These are phyloP conservation scores for Triplophysa dalaica DNA, from an alignment of 2,113 vertebrate genomes.

Conservation along the genomic window DNA sequence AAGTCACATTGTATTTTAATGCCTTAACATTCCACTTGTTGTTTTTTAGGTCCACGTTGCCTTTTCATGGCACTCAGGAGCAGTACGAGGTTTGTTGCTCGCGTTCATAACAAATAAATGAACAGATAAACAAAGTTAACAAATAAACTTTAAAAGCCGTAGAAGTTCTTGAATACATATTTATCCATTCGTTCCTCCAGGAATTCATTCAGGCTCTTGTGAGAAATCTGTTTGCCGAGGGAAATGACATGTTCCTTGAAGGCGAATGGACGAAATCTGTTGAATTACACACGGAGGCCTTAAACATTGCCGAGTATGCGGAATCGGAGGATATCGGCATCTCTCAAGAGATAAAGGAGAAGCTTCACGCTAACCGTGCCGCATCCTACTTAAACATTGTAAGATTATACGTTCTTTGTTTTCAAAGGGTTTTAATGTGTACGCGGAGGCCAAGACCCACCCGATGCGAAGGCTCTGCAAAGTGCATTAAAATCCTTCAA, in stretches of 20 bases:
- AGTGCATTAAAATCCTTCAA: too few species aligned
- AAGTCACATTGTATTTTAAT: too few species aligned
- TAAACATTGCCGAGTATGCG: slow-evolving; percentile 91
- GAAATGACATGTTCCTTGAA: slow-evolving; percentile 90
- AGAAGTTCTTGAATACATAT: background rate
- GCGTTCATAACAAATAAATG: background rate
- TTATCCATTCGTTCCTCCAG: slow-evolving; percentile 60
- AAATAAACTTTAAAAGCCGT: too few species aligned
- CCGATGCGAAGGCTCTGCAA: too few species aligned
- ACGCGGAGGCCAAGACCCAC: too few species aligned
- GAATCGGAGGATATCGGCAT: slow-evolving; percentile 88
- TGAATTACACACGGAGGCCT: slow-evolving; percentile 89
- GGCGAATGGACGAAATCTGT: slow-evolving; percentile 84
- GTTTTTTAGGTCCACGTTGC: slow-evolving; percentile 85
- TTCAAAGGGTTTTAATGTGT: too few species aligned
- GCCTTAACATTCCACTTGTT: slow-evolving; percentile 25
- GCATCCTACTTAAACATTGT: slow-evolving; percentile 90
- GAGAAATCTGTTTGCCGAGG: slow-evolving; percentile 91
- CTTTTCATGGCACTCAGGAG: slow-evolving; percentile 88
- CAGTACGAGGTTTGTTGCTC: slow-evolving; percentile 87
- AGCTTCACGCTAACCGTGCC: slow-evolving; percentile 90
- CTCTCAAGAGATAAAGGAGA: slow-evolving; percentile 81
- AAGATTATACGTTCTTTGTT: slow-evolving; percentile 49
- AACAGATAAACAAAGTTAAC: too few species aligned
- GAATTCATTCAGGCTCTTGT: slow-evolving; percentile 90